Base-by-base conservation (phyloP, 2,888 invertebrate genomes). In the Trachelus troglodyta region DNA sequence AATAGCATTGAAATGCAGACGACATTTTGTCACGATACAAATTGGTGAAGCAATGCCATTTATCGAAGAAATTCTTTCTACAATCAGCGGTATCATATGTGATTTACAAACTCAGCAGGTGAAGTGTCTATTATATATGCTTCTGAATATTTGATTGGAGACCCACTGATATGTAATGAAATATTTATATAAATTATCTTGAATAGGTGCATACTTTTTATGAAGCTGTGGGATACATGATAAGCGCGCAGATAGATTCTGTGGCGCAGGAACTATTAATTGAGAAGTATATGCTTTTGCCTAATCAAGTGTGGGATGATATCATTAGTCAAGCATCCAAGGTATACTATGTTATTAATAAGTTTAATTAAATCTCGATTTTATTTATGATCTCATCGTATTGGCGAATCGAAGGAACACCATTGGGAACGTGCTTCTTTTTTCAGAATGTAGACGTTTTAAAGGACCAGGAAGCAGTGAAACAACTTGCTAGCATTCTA, bases 151-250 rank as follows among this genome's bases (percentile, higher is more conserved):
- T 12, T 75, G 34, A 37, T 30, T 23, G 15, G 1, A 23, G 9
- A 56, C 9, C 0, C 15, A 9, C 9, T 23, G 56, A 23, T 23
- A 2, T 56, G 1, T 56, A 56, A 56, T 40, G 30, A 77, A 73
- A n/a, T 75, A 69, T 77, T 69, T 76, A 74, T 71, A n/a, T 56
- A 37, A 77, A 33, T 83, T 79, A 71, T 69, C 37, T 79, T 74
- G 77, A 80, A 77, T 80, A 92, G 92, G 95, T 96, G 69, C 99
- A 99, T 92, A 99, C 99, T 75, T 99, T 99, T 93, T 99, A 99
- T 92, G 99, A 99, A 93, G 99, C 99, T 69, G 98, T 99, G 76
- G 99, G 99, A 34, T 97, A 98, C 91, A 99, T 99, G 98, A 99
- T 99, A 89, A 97, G 97, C 90, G 98, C 99, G 73, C 98, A 99